Evolutionary conservation across 2,888 invertebrate species (phyloP).

Genomic region (Phyllotreta cruciferae): DNA sequence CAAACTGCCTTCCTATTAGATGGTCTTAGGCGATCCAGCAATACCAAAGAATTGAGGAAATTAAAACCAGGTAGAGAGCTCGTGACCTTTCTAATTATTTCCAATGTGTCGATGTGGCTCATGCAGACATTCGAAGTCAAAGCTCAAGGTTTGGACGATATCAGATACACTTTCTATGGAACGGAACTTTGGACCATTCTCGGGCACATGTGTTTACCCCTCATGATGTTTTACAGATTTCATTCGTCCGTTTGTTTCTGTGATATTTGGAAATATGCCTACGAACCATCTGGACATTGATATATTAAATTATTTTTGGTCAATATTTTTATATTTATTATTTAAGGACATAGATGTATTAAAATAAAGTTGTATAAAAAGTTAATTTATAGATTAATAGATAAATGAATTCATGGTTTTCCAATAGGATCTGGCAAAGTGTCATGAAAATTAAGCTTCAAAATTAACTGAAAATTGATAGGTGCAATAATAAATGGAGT

Average conservation of each 20-base stretch:
- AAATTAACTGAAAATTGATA: too few relatives aligned
- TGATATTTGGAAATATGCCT: constrained; percentile 80
- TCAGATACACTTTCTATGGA: constrained; percentile 73
- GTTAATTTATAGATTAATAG: too few relatives aligned
- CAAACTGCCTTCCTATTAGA: constrained; percentile 79
- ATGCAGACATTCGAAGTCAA: constrained; percentile 74
- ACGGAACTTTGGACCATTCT: constrained; percentile 75
- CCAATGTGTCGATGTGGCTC: constrained; percentile 81
- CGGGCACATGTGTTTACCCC: constrained; percentile 74
- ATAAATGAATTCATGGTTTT: too few relatives aligned
- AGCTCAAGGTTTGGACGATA: constrained; percentile 63
- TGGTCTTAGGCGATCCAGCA: constrained; percentile 76
- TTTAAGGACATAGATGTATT: background rate
- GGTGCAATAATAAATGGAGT: too few relatives aligned
- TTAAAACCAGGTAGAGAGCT: constrained; percentile 78
- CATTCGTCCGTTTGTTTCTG: constrained; percentile 81
- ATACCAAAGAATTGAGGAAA: constrained; percentile 67
- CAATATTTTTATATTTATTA: background rate
- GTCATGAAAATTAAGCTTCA: too few relatives aligned
- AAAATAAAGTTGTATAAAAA: background rate
- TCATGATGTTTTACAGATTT: constrained; percentile 80
- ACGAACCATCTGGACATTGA: constrained; percentile 62
- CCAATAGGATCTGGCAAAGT: too few relatives aligned
- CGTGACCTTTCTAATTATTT: constrained; percentile 77
- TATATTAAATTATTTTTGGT: background rate